Base-by-base conservation (phyloP, 2,113 vertebrate genomes). In the Chelonoidis abingdonii region DNA sequence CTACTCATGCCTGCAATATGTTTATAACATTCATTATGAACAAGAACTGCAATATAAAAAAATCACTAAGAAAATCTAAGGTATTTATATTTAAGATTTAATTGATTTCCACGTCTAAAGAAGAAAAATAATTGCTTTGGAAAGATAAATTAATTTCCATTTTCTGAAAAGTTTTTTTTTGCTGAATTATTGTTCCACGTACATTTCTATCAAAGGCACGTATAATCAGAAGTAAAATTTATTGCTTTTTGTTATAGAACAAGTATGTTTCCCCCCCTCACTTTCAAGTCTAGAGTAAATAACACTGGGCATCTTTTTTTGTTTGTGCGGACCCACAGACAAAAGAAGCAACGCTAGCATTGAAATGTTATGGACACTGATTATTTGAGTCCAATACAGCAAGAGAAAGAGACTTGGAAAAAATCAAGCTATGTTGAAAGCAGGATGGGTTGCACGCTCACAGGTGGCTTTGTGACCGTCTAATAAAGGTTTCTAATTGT, bases 281-380 rank as follows among this genome's bases (percentile, higher is more conserved):
- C 91, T 94, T 92, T 76, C 88, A 85, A 69, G 50, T 79, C 79
- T 91, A 56, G 1, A 10, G 79, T 83, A 91, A 95, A 24, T 35
- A 89, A 85, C 9, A 38, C 75, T 76, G 24, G 22, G 24, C 7
- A 14, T 47, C 13, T 41, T 44, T 75, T 65, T 95, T 95, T 91
- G 75, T 79, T 79, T 94, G 94, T 93, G 86, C 84, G 94, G 93
- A 94, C 65, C 89, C 88, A 86, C 14, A 75, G 90, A 83, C 72
- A 92, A 92, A 2, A 94, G 54, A 13, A 96, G 25, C 69, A 86
- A 94, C 41, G 3, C 44, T 50, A 65, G 52, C 95, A 91, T 84
- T 75, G 79, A 29, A 29, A 78, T 83, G 84, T 54, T 90, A 89
- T 2, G 41, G 82, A 94, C 95, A 95, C 75, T 1, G 88, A 93